phyloP scores from a whole-genome alignment of 2,797 vertebrate genomes.

The Lutjanus campechanus region DNA sequence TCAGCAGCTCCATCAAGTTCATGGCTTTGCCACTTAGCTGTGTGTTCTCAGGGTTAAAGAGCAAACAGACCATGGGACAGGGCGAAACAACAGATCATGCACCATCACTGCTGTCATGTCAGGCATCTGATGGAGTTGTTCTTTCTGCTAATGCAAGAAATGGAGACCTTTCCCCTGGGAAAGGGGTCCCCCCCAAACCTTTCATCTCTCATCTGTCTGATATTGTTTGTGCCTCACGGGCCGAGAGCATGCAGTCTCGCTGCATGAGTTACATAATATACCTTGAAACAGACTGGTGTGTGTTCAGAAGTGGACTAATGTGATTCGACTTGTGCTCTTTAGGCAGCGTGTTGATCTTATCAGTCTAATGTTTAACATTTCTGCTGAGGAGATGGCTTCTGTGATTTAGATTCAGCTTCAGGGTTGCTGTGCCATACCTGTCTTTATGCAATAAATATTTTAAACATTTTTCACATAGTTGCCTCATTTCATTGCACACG shows the following conservation, averaged over 20 bases:
- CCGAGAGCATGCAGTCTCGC: slow-evolving; percentile 19
- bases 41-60: slow-evolving; percentile 42
- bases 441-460: slow-evolving; percentile 23
- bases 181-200: slow-evolving; percentile 28
- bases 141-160: slow-evolving; percentile 58
- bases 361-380: slow-evolving; percentile 35
- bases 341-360: slow-evolving; percentile 43
- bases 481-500: neutral
- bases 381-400: neutral
- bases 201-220: slow-evolving; percentile 50
- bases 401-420: slow-evolving; percentile 6
- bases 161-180: slow-evolving; percentile 42
- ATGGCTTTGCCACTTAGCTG: slow-evolving; percentile 1
- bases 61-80: slow-evolving; percentile 2
- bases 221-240: slow-evolving; percentile 45
- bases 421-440: accelerated
- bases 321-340: slow-evolving; percentile 46
- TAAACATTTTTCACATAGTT: slow-evolving; percentile 40
- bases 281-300: slow-evolving; percentile 35
- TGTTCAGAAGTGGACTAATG: slow-evolving; percentile 38
- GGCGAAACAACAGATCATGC: slow-evolving; percentile 44
- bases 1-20: slow-evolving; percentile 1
- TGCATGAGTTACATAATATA: slow-evolving; percentile 53
- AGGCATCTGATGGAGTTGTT: slow-evolving; percentile 44
- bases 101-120: slow-evolving; percentile 27